Percentiles rank a stretch among this genome's conserved stretches.
phyloP scores from a whole-genome alignment of 2,888 invertebrate genomes.

The Apodemia duryi region DNA sequence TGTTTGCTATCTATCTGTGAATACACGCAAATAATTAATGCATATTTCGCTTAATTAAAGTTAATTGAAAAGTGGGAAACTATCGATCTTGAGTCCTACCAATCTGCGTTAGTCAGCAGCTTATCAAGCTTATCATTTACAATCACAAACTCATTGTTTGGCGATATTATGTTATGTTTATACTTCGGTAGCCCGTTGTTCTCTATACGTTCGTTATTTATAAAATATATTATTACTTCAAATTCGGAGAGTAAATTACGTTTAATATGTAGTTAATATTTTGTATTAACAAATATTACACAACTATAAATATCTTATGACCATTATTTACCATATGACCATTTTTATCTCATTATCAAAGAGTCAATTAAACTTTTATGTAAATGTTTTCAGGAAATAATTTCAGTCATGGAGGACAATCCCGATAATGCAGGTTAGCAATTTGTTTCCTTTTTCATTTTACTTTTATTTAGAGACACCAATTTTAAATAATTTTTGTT shows the following conservation, averaged over 20 bases:
- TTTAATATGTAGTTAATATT: background rate
- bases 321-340: background rate
- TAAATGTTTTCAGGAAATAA: slow-evolving; percentile 6
- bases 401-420: slow-evolving; percentile 43
- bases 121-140: no score
- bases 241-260: background rate
- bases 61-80: no score
- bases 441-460: slow-evolving; percentile 16
- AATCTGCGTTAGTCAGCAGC: no score
- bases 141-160: background rate
- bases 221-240: background rate
- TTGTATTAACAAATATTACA: background rate
- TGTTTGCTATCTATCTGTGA: no score
- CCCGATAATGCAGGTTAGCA: slow-evolving; percentile 38
- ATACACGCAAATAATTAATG: no score
- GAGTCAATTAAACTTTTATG: background rate
- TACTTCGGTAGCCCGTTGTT: background rate
- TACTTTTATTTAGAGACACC: background rate
- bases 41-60: no score
- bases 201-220: background rate
- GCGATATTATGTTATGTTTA: background rate
- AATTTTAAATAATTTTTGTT: background rate
- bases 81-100: no score
- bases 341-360: slow-evolving; percentile 4
- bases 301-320: background rate